These are phyloP conservation scores for Drepana falcataria DNA, from an alignment of 2,888 invertebrate genomes.

Conservation along the genomic window DNA sequence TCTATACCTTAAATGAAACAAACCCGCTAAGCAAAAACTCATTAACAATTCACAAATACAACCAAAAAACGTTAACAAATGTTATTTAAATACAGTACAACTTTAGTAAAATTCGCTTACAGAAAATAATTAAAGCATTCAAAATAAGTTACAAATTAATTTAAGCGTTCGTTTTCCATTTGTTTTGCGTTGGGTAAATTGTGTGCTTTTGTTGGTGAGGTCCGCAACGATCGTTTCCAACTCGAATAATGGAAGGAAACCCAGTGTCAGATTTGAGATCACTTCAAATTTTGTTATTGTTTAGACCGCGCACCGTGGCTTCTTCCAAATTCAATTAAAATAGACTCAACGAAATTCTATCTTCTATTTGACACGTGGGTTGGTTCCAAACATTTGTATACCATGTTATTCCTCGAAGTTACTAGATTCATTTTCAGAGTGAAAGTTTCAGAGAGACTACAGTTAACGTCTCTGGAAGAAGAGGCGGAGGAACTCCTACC, in stretches of 20 bases:
- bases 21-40: not conserved
- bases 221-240: not conserved
- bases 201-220: slow-evolving; percentile 1
- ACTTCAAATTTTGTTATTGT: not conserved
- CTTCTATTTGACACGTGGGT: not conserved
- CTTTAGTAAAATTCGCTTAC: slow-evolving; percentile 12
- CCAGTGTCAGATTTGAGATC: slow-evolving; percentile 2
- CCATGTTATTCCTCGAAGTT: too few species aligned
- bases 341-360: not conserved
- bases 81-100: not conserved
- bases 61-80: not conserved
- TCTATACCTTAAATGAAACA: not conserved
- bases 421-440: too few species aligned
- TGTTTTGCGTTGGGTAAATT: not conserved
- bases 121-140: slow-evolving; percentile 29
- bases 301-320: not conserved
- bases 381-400: not conserved
- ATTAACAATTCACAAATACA: not conserved
- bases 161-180: slow-evolving; percentile 23
- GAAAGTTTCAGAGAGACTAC: too few species aligned
- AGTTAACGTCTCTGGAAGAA: too few species aligned
- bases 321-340: not conserved
- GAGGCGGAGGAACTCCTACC: too few species aligned
- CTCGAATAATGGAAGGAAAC: not conserved
- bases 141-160: slow-evolving; percentile 40